Base-by-base conservation (phyloP, 2,888 invertebrate species). In the Eudasyphora cyanicolor region DNA sequence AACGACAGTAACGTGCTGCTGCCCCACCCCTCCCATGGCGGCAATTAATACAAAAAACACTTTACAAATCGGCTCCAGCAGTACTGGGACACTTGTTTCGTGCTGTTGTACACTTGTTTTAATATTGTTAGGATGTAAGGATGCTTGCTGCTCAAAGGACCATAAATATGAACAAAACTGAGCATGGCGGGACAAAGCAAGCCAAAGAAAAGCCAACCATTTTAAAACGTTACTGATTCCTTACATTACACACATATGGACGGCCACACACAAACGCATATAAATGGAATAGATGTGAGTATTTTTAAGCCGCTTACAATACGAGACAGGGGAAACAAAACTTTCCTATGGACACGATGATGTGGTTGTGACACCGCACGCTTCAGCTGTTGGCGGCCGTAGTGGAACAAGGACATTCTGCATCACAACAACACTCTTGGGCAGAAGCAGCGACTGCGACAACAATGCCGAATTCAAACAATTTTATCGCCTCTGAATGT, bases 11-110 rank as follows among this genome's bases (percentile, higher is more conserved):
- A 42, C 24, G 17, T 27, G 69, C 49, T 14, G 35, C n/a, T 45
- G 10, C 17, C 64, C 27, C 14, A 38, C 57, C 67, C 54, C 57
- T 17, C 62, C 51, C 69, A 76, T 49, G 45, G 75, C 74, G 64
- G 49, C 71, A 79, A 79, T 79, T 82, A 73, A 76, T 73, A 79
- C 57, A 76, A n/a, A n/a, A n/a, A 57, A 73, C 67, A 79, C 60
- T 73, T 79, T 69, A 49, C 21, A 70, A 64, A 73, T 32, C 49
- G 82, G 79, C 79, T 82, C 79, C 79, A 73, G 79, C 54, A 67
- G 24, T 69, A 51, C 60, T 79, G 76, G 76, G 29, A 54, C 71
- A 64, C 64, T 10, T 29, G 38, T 54, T 27, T 45, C 42, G 17
- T 45, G 14, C n/a, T 27, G 17, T 24, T 29, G 42, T 21, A 54